Evolutionary conservation across 2,888 invertebrate genomes (phyloP), one percentile per base, ranked within the genome.

Genomic region (Dasypolia templi): DNA sequence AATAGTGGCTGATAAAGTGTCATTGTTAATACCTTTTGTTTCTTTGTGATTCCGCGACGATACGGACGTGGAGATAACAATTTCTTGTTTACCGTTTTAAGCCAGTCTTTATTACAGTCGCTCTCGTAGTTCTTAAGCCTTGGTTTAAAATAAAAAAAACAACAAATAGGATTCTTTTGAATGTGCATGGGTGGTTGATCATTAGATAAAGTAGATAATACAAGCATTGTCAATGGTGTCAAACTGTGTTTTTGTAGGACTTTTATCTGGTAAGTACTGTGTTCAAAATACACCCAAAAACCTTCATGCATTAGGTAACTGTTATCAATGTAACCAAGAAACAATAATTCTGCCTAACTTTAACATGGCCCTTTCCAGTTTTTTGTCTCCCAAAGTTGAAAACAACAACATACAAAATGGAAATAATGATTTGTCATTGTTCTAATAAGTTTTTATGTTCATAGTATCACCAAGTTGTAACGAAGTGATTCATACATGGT

Each of bases 31-130:
- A 90, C 89, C 90, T 90, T 89, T 91, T 91, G 92, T 94, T 94
- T 93, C 95, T 95, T 96, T 95, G 95, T 95, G 94, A 93, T 92
- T 91, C 89, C 87, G 90, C 88, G 89, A 90, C 89, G 93, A 92
- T 93, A 92, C 87, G 89, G 89, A 86, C 85, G 88, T 83, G 83
- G 80, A 93, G 95, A 95, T 96, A 95, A 94, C 91, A 89, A 87
- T 77, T 86, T 90, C 90, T 93, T 95, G 94, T 95, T 94, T 95
- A 94, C 92, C 90, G 92, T 91, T 91, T 86, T 86, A 81, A 72
- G 75, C 82, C 87, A 84, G 85, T 83, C 88, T 89, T 90, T 89
- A 91, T 88, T 89, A 88, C 89, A 88, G 81, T 90, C 83, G 85
- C 86, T 86, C 88, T 92, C 85, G 89, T 91, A 89, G 85, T 83